These are phyloP conservation scores for Pampusana beccarii DNA, from an alignment of 2,113 vertebrate species.

Conservation along the genomic window DNA sequence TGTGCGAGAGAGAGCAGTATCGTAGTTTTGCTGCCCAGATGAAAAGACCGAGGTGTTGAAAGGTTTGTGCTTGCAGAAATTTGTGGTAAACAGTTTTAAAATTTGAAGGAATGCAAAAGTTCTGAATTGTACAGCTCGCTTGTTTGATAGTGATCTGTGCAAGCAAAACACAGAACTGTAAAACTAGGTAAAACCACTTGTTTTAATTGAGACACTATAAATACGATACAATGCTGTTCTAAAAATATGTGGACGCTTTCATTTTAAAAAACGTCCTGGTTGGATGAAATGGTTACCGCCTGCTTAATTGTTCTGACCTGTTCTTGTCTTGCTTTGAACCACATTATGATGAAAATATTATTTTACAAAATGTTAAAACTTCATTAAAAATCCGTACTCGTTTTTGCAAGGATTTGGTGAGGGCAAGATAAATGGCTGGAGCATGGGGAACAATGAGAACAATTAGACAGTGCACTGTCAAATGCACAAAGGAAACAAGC, in stretches of 20 bases:
- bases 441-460: not conserved
- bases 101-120: not conserved
- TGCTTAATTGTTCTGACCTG: not conserved
- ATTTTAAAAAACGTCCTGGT: not conserved
- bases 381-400: not conserved
- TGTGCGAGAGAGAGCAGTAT: not conserved
- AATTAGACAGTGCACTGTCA: not conserved
- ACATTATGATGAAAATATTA: not conserved
- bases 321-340: not conserved
- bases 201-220: constrained; percentile 18
- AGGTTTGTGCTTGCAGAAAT: not conserved
- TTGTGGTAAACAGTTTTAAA: not conserved
- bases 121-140: not conserved
- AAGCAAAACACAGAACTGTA: not conserved
- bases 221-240: not conserved
- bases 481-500: constrained; percentile 17
- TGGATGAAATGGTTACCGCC: not conserved
- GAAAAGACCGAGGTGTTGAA: not conserved
- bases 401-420: not conserved
- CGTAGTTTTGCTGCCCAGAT: not conserved
- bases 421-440: not conserved
- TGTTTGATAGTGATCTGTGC: not conserved
- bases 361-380: not conserved
- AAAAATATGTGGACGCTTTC: not conserved
- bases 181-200: not conserved